phyloP scores from a whole-genome alignment of 2,113 vertebrate species.

The Dipodomys spectabilis region DNA sequence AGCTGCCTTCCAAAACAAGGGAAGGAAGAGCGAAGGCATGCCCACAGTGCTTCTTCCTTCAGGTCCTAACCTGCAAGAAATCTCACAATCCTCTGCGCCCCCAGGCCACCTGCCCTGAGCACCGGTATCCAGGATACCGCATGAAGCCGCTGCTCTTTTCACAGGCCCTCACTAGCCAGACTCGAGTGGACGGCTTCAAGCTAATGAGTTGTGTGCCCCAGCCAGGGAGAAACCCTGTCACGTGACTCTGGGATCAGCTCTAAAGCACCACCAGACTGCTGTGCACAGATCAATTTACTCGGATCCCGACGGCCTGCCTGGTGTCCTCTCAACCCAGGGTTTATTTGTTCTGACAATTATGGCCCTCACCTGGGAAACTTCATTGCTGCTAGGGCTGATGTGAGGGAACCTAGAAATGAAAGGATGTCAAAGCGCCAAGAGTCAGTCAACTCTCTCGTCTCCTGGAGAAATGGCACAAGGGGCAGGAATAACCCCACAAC shows the following conservation, averaged over 20 bases:
- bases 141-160: slow-evolving; percentile 89
- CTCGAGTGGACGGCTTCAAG: slow-evolving; percentile 79
- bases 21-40: slow-evolving; percentile 38
- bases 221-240: slow-evolving; percentile 75
- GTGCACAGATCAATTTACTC: slow-evolving; percentile 68
- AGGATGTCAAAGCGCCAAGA: not conserved
- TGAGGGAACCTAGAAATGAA: slow-evolving; percentile 55
- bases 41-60: slow-evolving; percentile 72
- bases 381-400: not conserved
- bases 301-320: slow-evolving; percentile 49
- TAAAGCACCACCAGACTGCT: slow-evolving; percentile 63
- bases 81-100: slow-evolving; percentile 84
- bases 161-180: slow-evolving; percentile 83
- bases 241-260: slow-evolving; percentile 59
- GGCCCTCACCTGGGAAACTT: slow-evolving; percentile 67
- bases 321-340: slow-evolving; percentile 14
- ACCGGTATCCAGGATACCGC: slow-evolving; percentile 91
- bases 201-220: slow-evolving; percentile 86
- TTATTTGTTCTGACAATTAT: slow-evolving; percentile 64
- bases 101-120: slow-evolving; percentile 85
- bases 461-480: slow-evolving; percentile 6
- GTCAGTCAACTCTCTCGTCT: not conserved
- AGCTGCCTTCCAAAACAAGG: slow-evolving; percentile 74
- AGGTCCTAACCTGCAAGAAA: slow-evolving; percentile 83
- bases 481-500: not conserved